Evolutionary conservation across 2,113 vertebrate species (phyloP), one percentile per base, ranked within the genome.

Genomic region (Elgaria multicarinata): DNA sequence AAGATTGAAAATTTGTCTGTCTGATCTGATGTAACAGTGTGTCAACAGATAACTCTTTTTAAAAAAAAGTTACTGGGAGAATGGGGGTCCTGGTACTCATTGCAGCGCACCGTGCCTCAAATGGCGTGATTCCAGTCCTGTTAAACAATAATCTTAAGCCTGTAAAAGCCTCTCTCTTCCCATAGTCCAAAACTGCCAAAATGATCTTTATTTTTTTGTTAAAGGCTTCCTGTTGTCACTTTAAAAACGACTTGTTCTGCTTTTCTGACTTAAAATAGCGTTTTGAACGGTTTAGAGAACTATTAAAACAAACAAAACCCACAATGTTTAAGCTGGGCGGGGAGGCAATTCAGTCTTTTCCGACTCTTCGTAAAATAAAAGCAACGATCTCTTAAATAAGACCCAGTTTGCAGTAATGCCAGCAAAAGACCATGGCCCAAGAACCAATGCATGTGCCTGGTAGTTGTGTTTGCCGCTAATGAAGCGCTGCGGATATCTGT

Each of bases 1-100:
- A 89, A 84, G 81, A 39, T 78, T 89, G 72, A 85, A 84, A 89
- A 67, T 53, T 31, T 74, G 50, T 82, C 78, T 82, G 78, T 88
- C 78, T 89, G 72, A 77, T 78, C 44, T 89, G 82, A 77, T 84
- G 80, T 77, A 77, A 76, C 33, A 50, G 58, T 55, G n/a, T 84
- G 18, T 39, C 46, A 39, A 78, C 67, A 67, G 16, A 77, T 31
- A 39, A 53, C 24, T 36, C 53, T 62, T 62, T 53, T 46, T 42
- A 8, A 50, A 67, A 39, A 75, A 33, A n/a, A n/a, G n/a, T 36
- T n/a, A 31, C 78, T 46, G 50, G 28, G 9, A 16, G 31, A 53
- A 46, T 31, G 28, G n/a, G 42, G 42, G 58, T 13, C n/a, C 39
- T 77, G 58, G 58, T 67, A 13, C 28, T 72, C 66, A 44, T 72